Conservation (phyloP, 2,797 vertebrate species). For the Threskiornis aethiopicus region DNA sequence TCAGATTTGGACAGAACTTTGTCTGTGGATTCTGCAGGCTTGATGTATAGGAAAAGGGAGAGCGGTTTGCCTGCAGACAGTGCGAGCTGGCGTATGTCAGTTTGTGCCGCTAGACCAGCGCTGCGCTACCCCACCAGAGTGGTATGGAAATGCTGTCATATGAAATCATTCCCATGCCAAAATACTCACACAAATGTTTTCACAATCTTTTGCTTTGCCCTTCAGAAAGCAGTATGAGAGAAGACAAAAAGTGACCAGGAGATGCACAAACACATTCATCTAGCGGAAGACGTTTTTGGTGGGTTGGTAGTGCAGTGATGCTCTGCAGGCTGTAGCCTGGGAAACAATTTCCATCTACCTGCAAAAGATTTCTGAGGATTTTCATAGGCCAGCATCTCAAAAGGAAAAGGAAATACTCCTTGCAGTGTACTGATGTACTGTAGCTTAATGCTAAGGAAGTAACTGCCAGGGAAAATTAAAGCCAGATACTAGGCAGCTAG, state of each 20-base stretch:
- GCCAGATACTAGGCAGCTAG: neutral
- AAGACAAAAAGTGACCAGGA: neutral
- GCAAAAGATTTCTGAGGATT: neutral
- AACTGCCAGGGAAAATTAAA: slow-evolving; percentile 2
- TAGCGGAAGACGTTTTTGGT: neutral
- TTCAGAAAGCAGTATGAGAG: neutral
- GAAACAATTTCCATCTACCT: neutral
- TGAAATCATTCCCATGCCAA: neutral
- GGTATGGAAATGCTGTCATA: neutral
- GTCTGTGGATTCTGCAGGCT: neutral
- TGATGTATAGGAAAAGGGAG: neutral
- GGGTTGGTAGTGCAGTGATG: neutral
- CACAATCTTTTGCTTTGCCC: neutral
- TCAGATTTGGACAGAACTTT: neutral
- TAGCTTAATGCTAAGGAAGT: neutral
- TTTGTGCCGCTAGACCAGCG: neutral
- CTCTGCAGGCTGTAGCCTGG: neutral
- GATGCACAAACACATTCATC: fast-evolving
- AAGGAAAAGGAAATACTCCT: neutral
- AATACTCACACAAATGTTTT: neutral
- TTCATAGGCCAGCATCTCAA: neutral
- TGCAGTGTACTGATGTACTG: neutral
- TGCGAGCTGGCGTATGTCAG: fast-evolving
- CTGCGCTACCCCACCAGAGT: fast-evolving
- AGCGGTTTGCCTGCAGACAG: neutral